A percentile compares a stretch with the other conserved stretches of the same genome.
Conservation (phyloP, 53 echinoderm and acorn worm genomes). For the Arbacia lixula region DNA sequence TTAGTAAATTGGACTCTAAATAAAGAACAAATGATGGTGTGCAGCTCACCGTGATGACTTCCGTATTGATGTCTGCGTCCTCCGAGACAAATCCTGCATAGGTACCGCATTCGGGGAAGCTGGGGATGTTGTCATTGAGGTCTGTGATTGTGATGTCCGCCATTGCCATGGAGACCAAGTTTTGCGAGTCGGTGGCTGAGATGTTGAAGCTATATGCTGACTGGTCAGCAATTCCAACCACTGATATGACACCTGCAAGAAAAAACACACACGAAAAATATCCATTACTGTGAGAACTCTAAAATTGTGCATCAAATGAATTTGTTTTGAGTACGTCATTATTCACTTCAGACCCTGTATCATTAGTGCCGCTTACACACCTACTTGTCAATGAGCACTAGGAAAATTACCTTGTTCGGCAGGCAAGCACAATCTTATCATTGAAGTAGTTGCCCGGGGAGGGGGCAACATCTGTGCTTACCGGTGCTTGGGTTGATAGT, state of each 20-base stretch:
- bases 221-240: not conserved
- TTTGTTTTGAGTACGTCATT: too few relatives aligned
- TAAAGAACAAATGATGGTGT: too few relatives aligned
- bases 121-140: slow-evolving; percentile 90
- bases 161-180: slow-evolving; percentile 32
- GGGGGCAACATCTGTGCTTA: too few relatives aligned
- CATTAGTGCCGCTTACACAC: too few relatives aligned
- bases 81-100: slow-evolving; percentile 69
- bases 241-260: slow-evolving; percentile 71
- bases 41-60: slow-evolving; percentile 4
- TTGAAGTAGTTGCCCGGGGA: too few relatives aligned
- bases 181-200: slow-evolving; percentile 62
- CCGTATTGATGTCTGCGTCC: slow-evolving; percentile 5
- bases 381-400: too few relatives aligned
- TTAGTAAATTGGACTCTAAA: too few relatives aligned
- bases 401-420: too few relatives aligned
- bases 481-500: too few relatives aligned
- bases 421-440: too few relatives aligned
- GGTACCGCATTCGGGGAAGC: slow-evolving; percentile 69
- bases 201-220: slow-evolving; percentile 69
- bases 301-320: not conserved
- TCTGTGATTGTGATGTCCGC: slow-evolving; percentile 81
- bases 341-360: too few relatives aligned
- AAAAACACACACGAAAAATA: not conserved
- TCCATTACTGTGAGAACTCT: not conserved